A percentile compares a stretch with the other conserved stretches of the same genome.
Conservation (phyloP, 2,113 vertebrate species). For the Aviceda subcristata region DNA sequence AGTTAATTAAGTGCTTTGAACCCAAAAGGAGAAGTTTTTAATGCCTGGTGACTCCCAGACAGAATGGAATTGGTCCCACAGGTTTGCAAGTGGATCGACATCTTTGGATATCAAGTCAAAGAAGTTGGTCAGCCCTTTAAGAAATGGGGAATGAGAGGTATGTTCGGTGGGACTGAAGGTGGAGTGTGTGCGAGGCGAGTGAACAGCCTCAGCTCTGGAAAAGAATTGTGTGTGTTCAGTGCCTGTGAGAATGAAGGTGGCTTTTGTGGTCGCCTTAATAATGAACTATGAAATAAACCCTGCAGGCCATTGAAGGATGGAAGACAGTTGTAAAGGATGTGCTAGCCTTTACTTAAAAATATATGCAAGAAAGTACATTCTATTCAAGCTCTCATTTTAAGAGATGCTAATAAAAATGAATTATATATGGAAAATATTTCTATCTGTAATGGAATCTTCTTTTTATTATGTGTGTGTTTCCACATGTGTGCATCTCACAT, state of each 20-base stretch:
- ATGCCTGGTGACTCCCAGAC: not conserved
- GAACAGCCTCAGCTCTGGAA: not conserved
- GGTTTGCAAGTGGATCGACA: not conserved
- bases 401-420: not conserved
- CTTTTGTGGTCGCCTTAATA: not conserved
- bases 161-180: not conserved
- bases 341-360: not conserved
- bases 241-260: not conserved
- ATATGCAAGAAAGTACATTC: not conserved
- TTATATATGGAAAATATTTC: not conserved
- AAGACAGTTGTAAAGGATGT: not conserved
- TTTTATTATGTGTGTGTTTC: not conserved
- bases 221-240: not conserved
- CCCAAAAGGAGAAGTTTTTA: not conserved
- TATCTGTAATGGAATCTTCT: not conserved
- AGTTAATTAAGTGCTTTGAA: not conserved
- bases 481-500: not conserved
- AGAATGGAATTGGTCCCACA: not conserved
- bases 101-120: not conserved
- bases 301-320: not conserved
- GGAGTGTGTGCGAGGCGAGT: accelerated
- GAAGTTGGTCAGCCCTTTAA: not conserved
- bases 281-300: not conserved
- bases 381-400: not conserved
- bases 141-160: not conserved